A percentile compares a stretch with the other conserved stretches of the same genome.
Evolutionary conservation across 2,113 vertebrate species (phyloP).

Genomic region (Enhydra lutris): DNA sequence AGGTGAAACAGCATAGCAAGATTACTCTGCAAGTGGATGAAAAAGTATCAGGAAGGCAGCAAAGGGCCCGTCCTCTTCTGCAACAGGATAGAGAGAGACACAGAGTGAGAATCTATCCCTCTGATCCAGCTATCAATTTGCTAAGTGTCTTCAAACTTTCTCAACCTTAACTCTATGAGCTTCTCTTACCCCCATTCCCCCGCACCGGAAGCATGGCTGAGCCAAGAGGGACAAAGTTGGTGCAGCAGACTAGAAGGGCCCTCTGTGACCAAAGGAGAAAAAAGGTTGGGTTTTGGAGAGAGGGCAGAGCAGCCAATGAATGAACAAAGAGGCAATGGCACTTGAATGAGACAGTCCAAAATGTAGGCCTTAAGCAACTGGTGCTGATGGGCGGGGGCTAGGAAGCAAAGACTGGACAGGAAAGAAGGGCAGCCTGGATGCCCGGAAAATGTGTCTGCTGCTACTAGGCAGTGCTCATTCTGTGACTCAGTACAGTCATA

Average conservation of each 20-base stretch:
- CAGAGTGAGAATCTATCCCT: background rate
- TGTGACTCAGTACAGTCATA: background rate
- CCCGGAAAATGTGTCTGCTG: slow-evolving; percentile 15
- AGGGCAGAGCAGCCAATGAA: slow-evolving; percentile 23
- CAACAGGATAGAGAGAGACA: background rate
- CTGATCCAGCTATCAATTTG: background rate
- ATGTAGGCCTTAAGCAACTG: slow-evolving; percentile 7
- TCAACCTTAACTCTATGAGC: background rate
- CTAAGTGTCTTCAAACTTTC: slow-evolving; percentile 26
- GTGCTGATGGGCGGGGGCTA: background rate
- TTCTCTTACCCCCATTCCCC: background rate
- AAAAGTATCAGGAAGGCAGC: background rate
- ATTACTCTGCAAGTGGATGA: slow-evolving; percentile 20
- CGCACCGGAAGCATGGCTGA: background rate
- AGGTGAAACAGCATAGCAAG: background rate
- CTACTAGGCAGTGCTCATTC: background rate
- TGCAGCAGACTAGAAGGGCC: slow-evolving; percentile 29
- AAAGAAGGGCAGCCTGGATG: slow-evolving; percentile 19
- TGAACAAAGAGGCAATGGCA: slow-evolving; percentile 52
- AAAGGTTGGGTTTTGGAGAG: slow-evolving; percentile 7
- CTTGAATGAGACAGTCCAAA: slow-evolving; percentile 41
- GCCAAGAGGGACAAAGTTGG: slow-evolving; percentile 18
- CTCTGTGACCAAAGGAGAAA: slow-evolving; percentile 24
- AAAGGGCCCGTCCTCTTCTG: background rate
- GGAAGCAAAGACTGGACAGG: background rate